Evolutionary conservation across 2,113 vertebrate species (phyloP), one percentile per base, ranked within the genome.

Genomic region (Epinephelus fuscoguttatus): DNA sequence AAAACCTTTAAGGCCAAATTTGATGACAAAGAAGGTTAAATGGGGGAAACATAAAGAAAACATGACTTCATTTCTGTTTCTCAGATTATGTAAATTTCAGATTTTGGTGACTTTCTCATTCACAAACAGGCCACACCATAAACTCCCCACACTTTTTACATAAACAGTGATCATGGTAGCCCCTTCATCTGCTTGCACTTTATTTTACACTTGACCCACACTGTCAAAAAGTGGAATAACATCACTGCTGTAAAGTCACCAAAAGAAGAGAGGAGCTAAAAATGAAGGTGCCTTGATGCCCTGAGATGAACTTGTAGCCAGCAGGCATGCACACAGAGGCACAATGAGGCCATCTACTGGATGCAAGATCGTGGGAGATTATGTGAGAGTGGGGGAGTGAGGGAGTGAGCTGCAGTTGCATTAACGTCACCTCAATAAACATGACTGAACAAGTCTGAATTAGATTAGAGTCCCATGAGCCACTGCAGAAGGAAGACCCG

Each of bases 281-380:
- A 81, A 57, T 50, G 55, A 81, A 70, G 47, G 40, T 33, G 49
- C 18, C 19, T 1, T 14, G 4, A 47, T 84, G 78, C 80, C 84
- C 89, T 79, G 62, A 30, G 21, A 66, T 88, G 75, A 92, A 93
- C 88, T 63, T 84, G 74, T 49, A 47, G 71, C 70, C 84, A 78
- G 73, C 57, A 72, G 67, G 69, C 82, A 61, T 75, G 56, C 45
- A 81, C 72, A 69, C 40, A 55, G 63, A 89, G 87, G 90, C 82
- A 70, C 93, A 88, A 93, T 83, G 91, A 84, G 84, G 93, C 94
- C 94, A 94, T 88, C 94, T 94, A 84, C 92, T 91, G 95, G 92
- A 91, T 50, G 19, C n/a, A 25, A 30, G 25, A 60, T 25, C 52
- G 10, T 6, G 59, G 71, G 68, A 78, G 60, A 67, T 45, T 14